Percentiles rank a stretch among this genome's conserved stretches.
Evolutionary conservation across 2,888 invertebrate genomes (phyloP).

Genomic region (Chirona hameri): DNA sequence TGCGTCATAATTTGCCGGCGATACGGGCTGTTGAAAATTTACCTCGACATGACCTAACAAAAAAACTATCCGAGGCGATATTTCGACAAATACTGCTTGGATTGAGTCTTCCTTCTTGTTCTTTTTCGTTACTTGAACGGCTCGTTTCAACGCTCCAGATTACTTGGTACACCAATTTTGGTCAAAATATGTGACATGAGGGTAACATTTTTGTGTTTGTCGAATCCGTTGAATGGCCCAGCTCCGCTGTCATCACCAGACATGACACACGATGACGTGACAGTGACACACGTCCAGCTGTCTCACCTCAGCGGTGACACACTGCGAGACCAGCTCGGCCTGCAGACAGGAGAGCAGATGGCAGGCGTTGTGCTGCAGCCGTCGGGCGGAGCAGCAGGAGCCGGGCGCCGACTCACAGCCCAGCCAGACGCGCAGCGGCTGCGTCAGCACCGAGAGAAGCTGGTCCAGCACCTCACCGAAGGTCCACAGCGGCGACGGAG

Average conservation of each 20-base stretch:
- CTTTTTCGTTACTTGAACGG: no score
- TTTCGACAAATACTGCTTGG: no score
- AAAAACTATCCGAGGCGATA: no score
- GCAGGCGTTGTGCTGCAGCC: slow-evolving; percentile 51
- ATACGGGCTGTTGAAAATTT: no score
- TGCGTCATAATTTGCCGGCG: no score
- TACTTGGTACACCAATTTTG: no score
- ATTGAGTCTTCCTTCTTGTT: no score
- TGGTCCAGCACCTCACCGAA: slow-evolving; percentile 79
- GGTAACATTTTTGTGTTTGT: no score
- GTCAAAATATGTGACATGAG: neutral
- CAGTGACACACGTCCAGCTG: slow-evolving; percentile 32
- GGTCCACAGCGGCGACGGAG: slow-evolving; percentile 52
- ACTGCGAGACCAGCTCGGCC: slow-evolving; percentile 79
- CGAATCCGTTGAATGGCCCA: no score
- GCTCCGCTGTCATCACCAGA: neutral
- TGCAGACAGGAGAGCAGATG: slow-evolving; percentile 69
- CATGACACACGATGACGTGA: neutral
- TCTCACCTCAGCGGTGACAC: slow-evolving; percentile 68
- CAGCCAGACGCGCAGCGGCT: slow-evolving; percentile 64
- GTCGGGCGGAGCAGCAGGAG: slow-evolving; percentile 31
- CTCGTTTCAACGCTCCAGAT: no score
- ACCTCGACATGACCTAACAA: no score
- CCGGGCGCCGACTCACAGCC: slow-evolving; percentile 48
- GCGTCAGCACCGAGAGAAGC: slow-evolving; percentile 73